These are phyloP conservation scores for Himalopsyche phryganea DNA, from an alignment of 1,140 invertebrate species.

Conservation along the genomic window DNA sequence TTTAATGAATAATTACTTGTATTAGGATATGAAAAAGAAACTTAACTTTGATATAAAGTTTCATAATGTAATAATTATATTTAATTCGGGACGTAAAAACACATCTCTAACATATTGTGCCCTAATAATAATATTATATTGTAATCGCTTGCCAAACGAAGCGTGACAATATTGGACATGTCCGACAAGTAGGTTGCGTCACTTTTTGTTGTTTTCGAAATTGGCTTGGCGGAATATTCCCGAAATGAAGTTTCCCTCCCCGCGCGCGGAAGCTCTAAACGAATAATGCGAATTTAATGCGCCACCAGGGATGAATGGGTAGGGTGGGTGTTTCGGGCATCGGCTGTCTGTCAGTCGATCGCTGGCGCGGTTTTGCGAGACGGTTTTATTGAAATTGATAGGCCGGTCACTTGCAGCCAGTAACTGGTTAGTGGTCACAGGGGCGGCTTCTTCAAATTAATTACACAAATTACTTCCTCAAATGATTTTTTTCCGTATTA, in stretches of 20 bases:
- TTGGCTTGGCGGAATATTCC: too few relatives aligned
- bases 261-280: background rate
- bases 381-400: constrained; percentile 32
- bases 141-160: background rate
- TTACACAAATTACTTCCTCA: too few relatives aligned
- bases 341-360: constrained; percentile 1
- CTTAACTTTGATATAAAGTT: too few relatives aligned
- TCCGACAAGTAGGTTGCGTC: background rate
- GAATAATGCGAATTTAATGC: constrained; percentile 29
- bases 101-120: too few relatives aligned
- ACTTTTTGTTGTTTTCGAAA: background rate
- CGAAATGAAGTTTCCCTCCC: too few relatives aligned
- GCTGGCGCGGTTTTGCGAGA: constrained; percentile 7
- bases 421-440: background rate
- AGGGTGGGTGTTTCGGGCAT: background rate
- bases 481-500: too few relatives aligned
- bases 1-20: too few relatives aligned
- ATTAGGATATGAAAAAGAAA: too few relatives aligned
- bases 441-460: constrained; percentile 1
- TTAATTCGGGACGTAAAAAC: too few relatives aligned
- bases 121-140: too few relatives aligned
- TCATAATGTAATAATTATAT: too few relatives aligned
- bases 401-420: background rate
- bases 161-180: background rate
- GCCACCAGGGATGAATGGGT: constrained; percentile 9